Percentiles rank a stretch among this genome's conserved stretches.
Conservation (phyloP, 2,888 invertebrate species). For the Glyphotaelius pellucidus region DNA sequence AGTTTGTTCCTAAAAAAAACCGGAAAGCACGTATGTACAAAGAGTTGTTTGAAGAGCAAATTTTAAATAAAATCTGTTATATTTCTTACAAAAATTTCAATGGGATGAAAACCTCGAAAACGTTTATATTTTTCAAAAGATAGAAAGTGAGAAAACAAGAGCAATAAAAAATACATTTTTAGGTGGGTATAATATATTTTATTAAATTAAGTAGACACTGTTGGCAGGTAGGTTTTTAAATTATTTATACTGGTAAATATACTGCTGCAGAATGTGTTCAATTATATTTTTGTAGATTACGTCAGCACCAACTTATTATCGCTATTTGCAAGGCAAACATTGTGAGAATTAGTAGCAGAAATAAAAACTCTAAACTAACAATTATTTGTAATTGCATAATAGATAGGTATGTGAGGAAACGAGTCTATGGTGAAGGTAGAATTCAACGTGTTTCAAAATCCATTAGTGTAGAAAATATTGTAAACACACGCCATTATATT, state of each 20-base stretch:
- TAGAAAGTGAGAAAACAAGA: too few species aligned
- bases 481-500: not conserved
- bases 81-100: too few species aligned
- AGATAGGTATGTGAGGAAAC: not conserved
- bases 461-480: not conserved
- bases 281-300: not conserved
- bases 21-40: too few species aligned
- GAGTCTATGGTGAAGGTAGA: not conserved
- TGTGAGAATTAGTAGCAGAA: not conserved
- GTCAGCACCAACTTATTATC: not conserved
- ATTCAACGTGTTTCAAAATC: not conserved
- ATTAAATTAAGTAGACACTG: too few species aligned
- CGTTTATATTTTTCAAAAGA: too few species aligned
- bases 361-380: not conserved
- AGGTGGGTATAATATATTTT: too few species aligned
- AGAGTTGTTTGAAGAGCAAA: too few species aligned
- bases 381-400: not conserved
- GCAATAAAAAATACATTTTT: too few species aligned
- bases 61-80: too few species aligned
- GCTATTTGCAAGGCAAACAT: not conserved
- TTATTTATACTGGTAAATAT: not conserved
- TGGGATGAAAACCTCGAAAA: too few species aligned
- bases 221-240: not conserved
- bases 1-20: too few species aligned
- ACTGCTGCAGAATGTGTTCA: not conserved